These are phyloP conservation scores for Watsonalla binaria DNA, from an alignment of 2,888 invertebrate species.

Conservation along the genomic window DNA sequence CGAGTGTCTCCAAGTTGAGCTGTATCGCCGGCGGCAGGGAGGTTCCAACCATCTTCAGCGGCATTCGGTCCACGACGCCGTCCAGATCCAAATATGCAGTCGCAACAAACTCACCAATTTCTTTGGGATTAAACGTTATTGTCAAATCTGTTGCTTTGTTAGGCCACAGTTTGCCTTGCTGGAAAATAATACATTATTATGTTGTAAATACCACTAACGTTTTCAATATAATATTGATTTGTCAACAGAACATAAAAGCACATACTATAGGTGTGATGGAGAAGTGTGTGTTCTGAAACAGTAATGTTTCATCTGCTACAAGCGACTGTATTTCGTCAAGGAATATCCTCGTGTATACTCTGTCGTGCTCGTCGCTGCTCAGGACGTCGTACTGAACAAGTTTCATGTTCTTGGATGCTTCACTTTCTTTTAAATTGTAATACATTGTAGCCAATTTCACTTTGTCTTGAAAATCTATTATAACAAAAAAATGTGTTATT, in stretches of 20 bases:
- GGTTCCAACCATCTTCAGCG: conserved; percentile 70
- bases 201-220: background rate
- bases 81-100: conserved; percentile 79
- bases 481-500: background rate
- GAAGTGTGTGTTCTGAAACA: conserved; percentile 65
- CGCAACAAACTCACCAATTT: conserved; percentile 68
- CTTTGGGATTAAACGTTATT: conserved; percentile 76
- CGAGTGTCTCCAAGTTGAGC: conserved; percentile 76
- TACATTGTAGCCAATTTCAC: conserved; percentile 56
- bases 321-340: conserved; percentile 64
- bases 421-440: conserved; percentile 55
- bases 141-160: conserved; percentile 70
- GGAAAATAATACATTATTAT: conserved; percentile 11
- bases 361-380: conserved; percentile 59
- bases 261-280: conserved; percentile 75
- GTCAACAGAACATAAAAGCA: conserved; percentile 7
- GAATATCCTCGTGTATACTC: conserved; percentile 67
- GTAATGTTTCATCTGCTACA: conserved; percentile 58
- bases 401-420: conserved; percentile 52
- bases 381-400: conserved; percentile 61
- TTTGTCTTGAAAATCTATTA: conserved; percentile 66
- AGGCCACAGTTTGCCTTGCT: conserved; percentile 81
- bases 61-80: conserved; percentile 72
- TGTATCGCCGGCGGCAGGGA: conserved; percentile 78
- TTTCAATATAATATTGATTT: background rate